phyloP scores from a whole-genome alignment of 92 coral and sea anemone species.

The Parazoanthus atlanticus region DNA sequence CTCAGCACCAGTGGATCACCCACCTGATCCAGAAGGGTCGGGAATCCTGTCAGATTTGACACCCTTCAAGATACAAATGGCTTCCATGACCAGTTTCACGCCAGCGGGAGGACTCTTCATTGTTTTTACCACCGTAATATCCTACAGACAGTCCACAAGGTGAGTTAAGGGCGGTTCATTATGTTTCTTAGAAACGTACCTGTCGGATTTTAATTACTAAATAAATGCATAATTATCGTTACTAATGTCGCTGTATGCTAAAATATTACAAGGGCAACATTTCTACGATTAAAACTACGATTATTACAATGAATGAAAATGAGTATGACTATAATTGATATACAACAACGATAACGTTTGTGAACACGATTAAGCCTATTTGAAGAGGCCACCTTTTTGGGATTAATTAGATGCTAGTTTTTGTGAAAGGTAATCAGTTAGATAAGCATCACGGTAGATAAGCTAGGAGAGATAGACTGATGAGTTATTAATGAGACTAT shows the following conservation, averaged over 20 bases:
- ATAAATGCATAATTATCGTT: not conserved
- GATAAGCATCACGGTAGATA: too few species aligned
- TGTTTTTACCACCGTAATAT: constrained; percentile 92
- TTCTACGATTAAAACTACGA: not conserved
- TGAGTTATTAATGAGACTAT: too few species aligned
- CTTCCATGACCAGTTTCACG: constrained; percentile 99
- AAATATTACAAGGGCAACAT: not conserved
- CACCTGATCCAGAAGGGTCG: constrained; percentile 98
- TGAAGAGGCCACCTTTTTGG: too few species aligned
- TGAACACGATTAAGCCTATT: too few species aligned
- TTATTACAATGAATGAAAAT: not conserved
- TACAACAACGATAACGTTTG: too few species aligned
- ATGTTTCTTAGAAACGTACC: too few species aligned
- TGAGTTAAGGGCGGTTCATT: too few species aligned
- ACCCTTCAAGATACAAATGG: constrained; percentile 95
- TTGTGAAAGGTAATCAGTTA: too few species aligned
- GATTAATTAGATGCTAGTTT: too few species aligned
- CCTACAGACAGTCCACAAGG: constrained; percentile 53
- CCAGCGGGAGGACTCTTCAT: constrained; percentile 99
- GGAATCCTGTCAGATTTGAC: constrained; percentile 97
- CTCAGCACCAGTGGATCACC: not conserved
- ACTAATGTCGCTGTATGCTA: not conserved
- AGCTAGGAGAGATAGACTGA: too few species aligned
- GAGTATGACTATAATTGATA: too few species aligned
- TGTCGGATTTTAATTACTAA: not conserved